phyloP scores from a whole-genome alignment of 2,888 invertebrate genomes.

The Lasioglossum malachurum region DNA sequence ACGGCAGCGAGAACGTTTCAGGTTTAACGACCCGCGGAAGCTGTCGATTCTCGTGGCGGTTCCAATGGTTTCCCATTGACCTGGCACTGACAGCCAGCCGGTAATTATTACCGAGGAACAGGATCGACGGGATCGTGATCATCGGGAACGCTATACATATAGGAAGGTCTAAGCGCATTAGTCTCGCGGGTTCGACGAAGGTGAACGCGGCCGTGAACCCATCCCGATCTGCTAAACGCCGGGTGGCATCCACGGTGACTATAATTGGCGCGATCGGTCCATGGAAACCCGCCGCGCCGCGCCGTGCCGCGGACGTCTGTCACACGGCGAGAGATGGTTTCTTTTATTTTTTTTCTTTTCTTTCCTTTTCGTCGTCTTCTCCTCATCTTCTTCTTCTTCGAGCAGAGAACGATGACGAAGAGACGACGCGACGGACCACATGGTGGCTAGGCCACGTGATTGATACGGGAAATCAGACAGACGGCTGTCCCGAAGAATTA shows the following conservation, averaged over 20 bases:
- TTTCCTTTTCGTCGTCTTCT: not conserved
- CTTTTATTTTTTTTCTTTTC: not conserved
- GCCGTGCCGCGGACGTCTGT: conserved; percentile 37
- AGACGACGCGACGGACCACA: conserved; percentile 1
- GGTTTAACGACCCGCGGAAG: conserved; percentile 71
- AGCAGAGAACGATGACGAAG: not conserved
- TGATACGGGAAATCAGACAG: conserved; percentile 29
- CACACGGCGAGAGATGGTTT: conserved; percentile 16
- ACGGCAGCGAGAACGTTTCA: conserved; percentile 59
- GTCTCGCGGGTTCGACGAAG: conserved; percentile 55
- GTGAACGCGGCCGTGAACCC: conserved; percentile 64
- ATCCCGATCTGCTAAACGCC: conserved; percentile 41
- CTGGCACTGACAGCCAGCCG: conserved; percentile 67
- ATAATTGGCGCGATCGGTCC: conserved; percentile 53
- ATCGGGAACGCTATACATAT: conserved; percentile 49
- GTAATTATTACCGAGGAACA: conserved; percentile 71
- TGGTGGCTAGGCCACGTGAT: conserved; percentile 19
- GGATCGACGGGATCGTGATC: conserved; percentile 70
- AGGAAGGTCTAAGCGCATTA: conserved; percentile 52
- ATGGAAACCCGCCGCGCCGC: not conserved
- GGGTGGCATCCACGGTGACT: conserved; percentile 39
- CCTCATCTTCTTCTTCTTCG: not conserved
- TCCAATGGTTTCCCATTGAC: conserved; percentile 69
- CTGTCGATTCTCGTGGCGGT: conserved; percentile 69
- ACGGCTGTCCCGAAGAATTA: not conserved